phyloP scores from a whole-genome alignment of 1,140 invertebrate genomes.

The Macrosteles quadrilineatus region DNA sequence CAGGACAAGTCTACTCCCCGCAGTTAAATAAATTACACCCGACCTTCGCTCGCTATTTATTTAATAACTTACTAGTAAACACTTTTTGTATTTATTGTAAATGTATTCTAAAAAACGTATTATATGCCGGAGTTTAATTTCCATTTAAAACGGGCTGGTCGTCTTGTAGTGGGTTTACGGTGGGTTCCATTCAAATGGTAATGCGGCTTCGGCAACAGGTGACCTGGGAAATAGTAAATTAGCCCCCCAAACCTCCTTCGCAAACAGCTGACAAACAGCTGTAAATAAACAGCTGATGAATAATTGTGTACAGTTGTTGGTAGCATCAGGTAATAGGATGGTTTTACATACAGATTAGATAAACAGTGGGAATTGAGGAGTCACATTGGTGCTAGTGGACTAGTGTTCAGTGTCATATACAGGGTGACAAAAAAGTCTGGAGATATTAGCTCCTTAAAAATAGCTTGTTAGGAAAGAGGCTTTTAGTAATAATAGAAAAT shows the following conservation, averaged over 20 bases:
- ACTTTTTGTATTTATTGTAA: slow-evolving; percentile 17
- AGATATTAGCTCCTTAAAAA: no score
- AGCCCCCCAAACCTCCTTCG: not conserved
- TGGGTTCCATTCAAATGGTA: not conserved
- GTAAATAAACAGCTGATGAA: no score
- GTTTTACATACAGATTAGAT: no score
- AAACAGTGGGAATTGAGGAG: no score
- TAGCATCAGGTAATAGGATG: no score
- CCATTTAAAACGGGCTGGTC: slow-evolving; percentile 13
- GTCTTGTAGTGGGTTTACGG: not conserved
- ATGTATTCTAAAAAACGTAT: slow-evolving; percentile 7
- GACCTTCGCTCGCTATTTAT: slow-evolving; percentile 10
- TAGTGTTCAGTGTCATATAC: no score
- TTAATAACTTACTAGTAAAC: slow-evolving; percentile 17
- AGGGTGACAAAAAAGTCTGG: no score
- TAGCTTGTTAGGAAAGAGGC: no score
- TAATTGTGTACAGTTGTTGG: no score
- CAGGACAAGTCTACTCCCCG: not conserved
- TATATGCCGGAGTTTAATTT: slow-evolving; percentile 1
- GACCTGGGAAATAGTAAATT: slow-evolving; percentile 11
- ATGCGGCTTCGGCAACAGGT: slow-evolving; percentile 8
- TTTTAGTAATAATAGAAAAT: no score
- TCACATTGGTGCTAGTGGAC: no score
- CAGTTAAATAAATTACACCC: slow-evolving; percentile 2
- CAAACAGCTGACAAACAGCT: no score